Base-by-base conservation (phyloP, 2,113 vertebrate species). In the Vimba vimba region DNA sequence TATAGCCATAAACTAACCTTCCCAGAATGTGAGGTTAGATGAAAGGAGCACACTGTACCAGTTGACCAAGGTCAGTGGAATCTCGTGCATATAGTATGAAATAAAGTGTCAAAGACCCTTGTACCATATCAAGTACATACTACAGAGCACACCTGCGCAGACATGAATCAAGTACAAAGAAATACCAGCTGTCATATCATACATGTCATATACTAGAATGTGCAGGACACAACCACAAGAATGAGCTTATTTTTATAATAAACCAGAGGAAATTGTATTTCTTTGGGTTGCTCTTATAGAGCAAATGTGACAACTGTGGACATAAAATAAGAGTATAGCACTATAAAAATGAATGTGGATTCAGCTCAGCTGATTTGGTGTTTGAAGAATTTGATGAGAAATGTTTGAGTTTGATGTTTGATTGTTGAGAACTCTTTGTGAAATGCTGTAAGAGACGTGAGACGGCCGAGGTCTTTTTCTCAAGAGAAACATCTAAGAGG, bases 61-160 rank as follows among this genome's bases (percentile, higher is more conserved):
- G 73, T 76, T 52, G 74, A 30, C 47, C 25, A 52, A 76, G n/a
- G 45, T 76, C 17, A 50, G 43, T 50, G 73, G 11, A 75, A 62
- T 79, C 36, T 60, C 3, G 25, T 43, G 33, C 12, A 36, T 36
- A 60, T 12, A 23, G 52, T 60, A 39, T 39, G 36, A 79, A 45
- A 79, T 62, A 45, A 79, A 60, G 6, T 62, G 23, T 75, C 45
- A 75, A 75, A 75, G n/a, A n/a, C n/a, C n/a, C n/a, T 75, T 47
- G 39, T 47, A 27, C 43, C 12, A 50, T 75, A 13, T 75, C 2
- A 75, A 25, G 71, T 45, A n/a, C 71, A 74, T 7, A 27, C 36
- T 47, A 43, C 23, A 81, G 59, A 81, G 13, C n/a, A 66, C 59
- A 81, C 15, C 79, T 81, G 55, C 6, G 57, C 50, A 59, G 73